Evolutionary conservation across 1,140 invertebrate species (phyloP), one percentile per base, ranked within the genome.

Genomic region (Drosophila murphyi): DNA sequence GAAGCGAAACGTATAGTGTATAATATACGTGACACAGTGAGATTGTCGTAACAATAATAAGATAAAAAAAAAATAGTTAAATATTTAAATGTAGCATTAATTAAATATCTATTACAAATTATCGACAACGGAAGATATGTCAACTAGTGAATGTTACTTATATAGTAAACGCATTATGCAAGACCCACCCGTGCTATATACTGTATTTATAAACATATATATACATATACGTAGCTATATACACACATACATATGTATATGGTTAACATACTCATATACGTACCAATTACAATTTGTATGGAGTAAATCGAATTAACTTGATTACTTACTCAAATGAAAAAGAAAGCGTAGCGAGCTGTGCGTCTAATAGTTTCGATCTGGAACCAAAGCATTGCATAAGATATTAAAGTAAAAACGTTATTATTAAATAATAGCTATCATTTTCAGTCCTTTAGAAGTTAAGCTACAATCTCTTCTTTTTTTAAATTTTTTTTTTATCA

Each of bases 111-210:
- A 51, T 47, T 47, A 55, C 29, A 35, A 56, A 10, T 10, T 50
- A 56, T 39, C 48, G 35, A 55, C 31, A 48, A 35, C 6, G 12
- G 12, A 47, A 50, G 10, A 39, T 20, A 71, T 71, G 69, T 64
- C 51, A 72, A 59, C 68, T 76, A 65, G 69, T 51, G 39, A 65
- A 57, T 65, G 45, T 57, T 72, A 65, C 51, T 69, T 57, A 63
- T 52, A 63, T 47, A 71, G 54, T 64, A 64, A 63, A 60, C 55
- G 73, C 67, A 76, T 76, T 64, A 72, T 56, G 69, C 74, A 76
- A 76, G 39, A 76, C 74, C 74, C 74, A 76, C 74, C 74, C 74
- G 69, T 72, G 74, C 73, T 76, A 76, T 71, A 76, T 54, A 64
- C 60, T 52, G 56, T 62, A 74, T 70, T 61, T 52, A 70, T 54